Evolutionary conservation across 2,113 vertebrate genomes (phyloP), one percentile per base, ranked within the genome.

Genomic region (Microtus montanus): DNA sequence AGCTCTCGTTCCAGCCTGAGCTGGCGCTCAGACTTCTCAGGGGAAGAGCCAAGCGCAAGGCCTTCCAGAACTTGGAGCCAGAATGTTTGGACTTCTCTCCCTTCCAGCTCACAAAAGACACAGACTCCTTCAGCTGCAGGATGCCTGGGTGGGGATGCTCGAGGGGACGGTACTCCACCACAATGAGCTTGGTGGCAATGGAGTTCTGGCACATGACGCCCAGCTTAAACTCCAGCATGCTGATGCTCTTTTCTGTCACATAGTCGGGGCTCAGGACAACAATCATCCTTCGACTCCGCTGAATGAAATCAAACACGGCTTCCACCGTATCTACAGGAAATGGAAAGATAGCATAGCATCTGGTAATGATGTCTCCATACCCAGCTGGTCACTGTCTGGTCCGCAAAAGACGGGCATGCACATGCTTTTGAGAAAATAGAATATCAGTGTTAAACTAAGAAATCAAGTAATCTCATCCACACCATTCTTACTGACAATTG

Each of bases 171-270:
- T 98, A 99, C n/a, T 99, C 98, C 5, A 99, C 98, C 30, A 98
- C 97, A 1, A 99, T 97, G 3, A 99, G 96, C 73, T 98, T 98
- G 70, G 98, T 99, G 82, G 96, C 98, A 0, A 98, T 98, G 78
- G 98, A 97, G 0, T 98, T 99, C 90, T 99, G 99, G 85, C 99
- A 99, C 97, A 99, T 98, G 93, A 99, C 98, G 2, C 99, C 99
- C 77, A 99, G 97, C 44, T 99, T 99, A 93, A 99, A 99, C 97
- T 99, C 99, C 98, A 99, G 97, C 90, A 99, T 98, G 94, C 99
- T 99, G 96, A 99, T 98, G 97, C 99, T 99, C 97, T 99, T 99
- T 89, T 99, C 99, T 0, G 98, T 98, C 96, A 99, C 87, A 93
- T 99, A 99, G 75, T 98, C 98, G 0, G 99, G 99, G 24, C 99